phyloP scores from a whole-genome alignment of 2,113 vertebrate species.

The Xerus inauris region DNA sequence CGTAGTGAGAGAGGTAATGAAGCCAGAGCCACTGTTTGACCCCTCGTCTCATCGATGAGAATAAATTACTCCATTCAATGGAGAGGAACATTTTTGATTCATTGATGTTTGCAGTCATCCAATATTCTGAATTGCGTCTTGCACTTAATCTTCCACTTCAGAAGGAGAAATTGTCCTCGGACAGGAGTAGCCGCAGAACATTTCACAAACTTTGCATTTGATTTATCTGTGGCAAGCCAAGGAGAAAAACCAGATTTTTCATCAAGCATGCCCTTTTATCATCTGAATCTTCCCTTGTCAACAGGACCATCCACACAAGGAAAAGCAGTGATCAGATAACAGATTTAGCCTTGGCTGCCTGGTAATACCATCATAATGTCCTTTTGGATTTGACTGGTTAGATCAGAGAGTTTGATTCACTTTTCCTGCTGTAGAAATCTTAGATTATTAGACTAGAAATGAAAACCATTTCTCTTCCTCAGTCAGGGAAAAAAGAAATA shows the following conservation, averaged over 20 bases:
- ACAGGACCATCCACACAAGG: neutral
- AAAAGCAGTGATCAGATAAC: neutral
- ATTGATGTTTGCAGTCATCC: conserved; percentile 77
- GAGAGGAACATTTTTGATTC: conserved; percentile 79
- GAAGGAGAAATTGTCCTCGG: conserved; percentile 59
- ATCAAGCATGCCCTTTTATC: neutral
- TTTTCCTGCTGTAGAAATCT: conserved; percentile 42
- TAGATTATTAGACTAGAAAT: conserved; percentile 67
- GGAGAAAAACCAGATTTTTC: conserved; percentile 66
- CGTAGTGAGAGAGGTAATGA: conserved; percentile 12
- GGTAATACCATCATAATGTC: neutral
- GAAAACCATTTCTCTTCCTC: conserved; percentile 76
- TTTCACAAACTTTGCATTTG: conserved; percentile 57
- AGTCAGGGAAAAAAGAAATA: neutral
- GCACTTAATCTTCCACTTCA: conserved; percentile 76
- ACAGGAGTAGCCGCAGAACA: neutral
- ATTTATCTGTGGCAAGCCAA: conserved; percentile 50
- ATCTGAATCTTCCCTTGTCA: neutral
- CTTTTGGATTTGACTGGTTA: conserved; percentile 18
- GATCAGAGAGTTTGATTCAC: conserved; percentile 69
- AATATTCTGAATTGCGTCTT: conserved; percentile 80
- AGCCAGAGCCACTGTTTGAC: conserved; percentile 38
- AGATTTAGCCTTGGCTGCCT: neutral
- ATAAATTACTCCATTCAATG: conserved; percentile 61
- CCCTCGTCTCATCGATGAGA: conserved; percentile 60